Conservation (phyloP, 2,113 vertebrate genomes). For the Plecotus auritus region DNA sequence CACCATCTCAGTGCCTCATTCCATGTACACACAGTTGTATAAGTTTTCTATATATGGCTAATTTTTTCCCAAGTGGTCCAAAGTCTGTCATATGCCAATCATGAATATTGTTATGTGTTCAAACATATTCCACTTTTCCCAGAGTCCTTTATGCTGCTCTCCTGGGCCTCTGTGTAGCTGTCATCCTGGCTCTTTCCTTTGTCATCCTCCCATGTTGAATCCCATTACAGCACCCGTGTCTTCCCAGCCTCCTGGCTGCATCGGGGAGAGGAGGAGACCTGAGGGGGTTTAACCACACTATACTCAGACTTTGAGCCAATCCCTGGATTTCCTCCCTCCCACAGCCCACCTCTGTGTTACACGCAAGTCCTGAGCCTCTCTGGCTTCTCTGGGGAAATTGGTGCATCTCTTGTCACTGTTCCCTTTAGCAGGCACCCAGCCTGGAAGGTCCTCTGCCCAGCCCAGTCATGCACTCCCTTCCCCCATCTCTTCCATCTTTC, state of each 20-base stretch:
- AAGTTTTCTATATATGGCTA: neutral
- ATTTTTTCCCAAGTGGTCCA: neutral
- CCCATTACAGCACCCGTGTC: neutral
- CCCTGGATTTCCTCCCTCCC: neutral
- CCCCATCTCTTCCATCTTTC: neutral
- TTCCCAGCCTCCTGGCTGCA: neutral
- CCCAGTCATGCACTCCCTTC: neutral
- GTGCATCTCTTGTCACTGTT: no score
- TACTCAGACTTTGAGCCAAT: neutral
- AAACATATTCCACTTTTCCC: neutral
- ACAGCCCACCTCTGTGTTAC: neutral
- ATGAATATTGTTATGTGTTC: neutral
- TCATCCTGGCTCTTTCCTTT: neutral
- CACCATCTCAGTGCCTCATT: neutral
- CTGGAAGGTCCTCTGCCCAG: neutral
- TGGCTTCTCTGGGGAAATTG: neutral
- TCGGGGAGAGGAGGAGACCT: neutral
- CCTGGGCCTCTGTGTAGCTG: neutral
- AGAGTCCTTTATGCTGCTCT: neutral
- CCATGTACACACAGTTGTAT: neutral
- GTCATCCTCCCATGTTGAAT: rapidly evolving
- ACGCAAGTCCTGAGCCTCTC: neutral
- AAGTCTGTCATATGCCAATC: neutral
- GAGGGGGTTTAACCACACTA: no score
- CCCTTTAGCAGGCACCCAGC: neutral